A percentile compares a stretch with the other conserved stretches of the same genome.
Conservation (phyloP, 2,888 invertebrate genomes). For the Chirona hameri region DNA sequence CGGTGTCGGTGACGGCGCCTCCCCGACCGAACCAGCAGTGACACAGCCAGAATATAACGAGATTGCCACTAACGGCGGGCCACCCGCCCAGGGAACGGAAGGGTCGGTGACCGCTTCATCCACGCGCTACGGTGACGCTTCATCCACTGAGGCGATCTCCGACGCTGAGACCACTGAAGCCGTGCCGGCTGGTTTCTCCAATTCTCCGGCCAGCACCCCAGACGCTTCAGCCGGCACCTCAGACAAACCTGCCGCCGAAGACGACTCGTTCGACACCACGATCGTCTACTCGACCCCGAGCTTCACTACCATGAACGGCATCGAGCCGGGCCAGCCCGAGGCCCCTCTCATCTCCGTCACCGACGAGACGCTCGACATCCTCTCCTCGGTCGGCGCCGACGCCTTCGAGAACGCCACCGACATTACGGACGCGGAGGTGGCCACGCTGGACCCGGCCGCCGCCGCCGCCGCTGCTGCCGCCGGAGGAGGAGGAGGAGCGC, state of each 20-base stretch:
- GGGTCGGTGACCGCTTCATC: too few species aligned
- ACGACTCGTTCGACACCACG: neutral
- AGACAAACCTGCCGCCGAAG: neutral
- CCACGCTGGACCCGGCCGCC: slow-evolving; percentile 60
- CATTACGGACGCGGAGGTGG: neutral
- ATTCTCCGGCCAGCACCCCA: neutral
- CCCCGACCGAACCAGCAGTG: too few species aligned
- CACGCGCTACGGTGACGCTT: too few species aligned
- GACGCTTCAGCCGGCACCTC: neutral
- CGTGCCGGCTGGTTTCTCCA: neutral
- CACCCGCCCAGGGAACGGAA: too few species aligned
- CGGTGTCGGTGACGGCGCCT: too few species aligned
- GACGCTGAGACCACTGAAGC: too few species aligned
- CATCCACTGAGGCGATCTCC: too few species aligned
- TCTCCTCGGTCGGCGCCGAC: neutral
- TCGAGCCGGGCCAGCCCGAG: neutral
- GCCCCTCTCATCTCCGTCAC: neutral
- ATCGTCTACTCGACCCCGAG: neutral
- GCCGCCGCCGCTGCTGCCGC: neutral
- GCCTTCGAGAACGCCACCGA: neutral
- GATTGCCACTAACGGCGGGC: too few species aligned
- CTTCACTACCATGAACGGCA: neutral
- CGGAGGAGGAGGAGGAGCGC: neutral
- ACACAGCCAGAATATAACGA: too few species aligned
- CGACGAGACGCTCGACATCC: neutral